A percentile compares a stretch with the other conserved stretches of the same genome.
phyloP scores from a whole-genome alignment of 2,888 invertebrate species.

The Cephonodes hylas region DNA sequence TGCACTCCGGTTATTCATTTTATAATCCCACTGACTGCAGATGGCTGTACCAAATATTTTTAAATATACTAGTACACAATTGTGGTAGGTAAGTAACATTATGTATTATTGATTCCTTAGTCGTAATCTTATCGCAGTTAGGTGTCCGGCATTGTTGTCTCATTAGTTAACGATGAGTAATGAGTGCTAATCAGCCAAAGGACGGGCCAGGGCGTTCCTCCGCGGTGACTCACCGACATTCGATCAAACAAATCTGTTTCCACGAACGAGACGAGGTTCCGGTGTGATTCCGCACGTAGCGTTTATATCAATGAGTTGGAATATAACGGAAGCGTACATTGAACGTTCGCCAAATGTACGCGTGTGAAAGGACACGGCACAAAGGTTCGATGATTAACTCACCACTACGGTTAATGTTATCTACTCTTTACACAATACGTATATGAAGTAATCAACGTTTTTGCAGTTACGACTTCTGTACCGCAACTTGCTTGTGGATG shows the following conservation, averaged over 20 bases:
- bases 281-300: constrained; percentile 40
- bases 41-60: no score
- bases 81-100: constrained; percentile 1
- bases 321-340: constrained; percentile 37
- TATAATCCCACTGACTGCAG: not conserved
- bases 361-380: constrained; percentile 34
- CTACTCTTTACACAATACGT: not conserved
- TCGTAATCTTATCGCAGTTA: constrained; percentile 48
- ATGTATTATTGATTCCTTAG: constrained; percentile 41
- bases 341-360: constrained; percentile 25
- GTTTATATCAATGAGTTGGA: constrained; percentile 21
- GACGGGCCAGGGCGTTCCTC: constrained; percentile 68
- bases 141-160: constrained; percentile 40
- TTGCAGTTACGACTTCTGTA: not conserved
- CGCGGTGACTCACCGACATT: constrained; percentile 54
- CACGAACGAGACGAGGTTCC: constrained; percentile 45
- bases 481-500: not conserved
- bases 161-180: constrained; percentile 69
- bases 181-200: constrained; percentile 66
- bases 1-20: no score
- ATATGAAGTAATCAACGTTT: not conserved
- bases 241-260: constrained; percentile 45
- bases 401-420: not conserved
- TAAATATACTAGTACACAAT: not conserved
- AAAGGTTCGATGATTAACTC: not conserved